Evolutionary conservation across 2,888 invertebrate species (phyloP).

Genomic region (Cacoxenus indagator): DNA sequence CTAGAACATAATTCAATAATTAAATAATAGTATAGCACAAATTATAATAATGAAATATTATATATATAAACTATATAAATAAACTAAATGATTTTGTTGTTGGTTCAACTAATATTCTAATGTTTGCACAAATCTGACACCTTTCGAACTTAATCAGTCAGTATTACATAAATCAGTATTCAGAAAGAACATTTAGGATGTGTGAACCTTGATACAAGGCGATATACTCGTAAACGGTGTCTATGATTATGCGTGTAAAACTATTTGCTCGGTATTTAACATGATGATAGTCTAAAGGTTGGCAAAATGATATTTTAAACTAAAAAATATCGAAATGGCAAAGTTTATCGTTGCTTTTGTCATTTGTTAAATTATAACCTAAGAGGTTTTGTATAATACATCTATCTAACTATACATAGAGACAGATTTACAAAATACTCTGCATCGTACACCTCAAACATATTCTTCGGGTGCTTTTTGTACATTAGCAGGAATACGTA

Average conservation of each 20-base stretch:
- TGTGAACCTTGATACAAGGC: constrained; percentile 71
- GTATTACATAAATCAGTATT: background rate
- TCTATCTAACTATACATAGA: constrained; percentile 6
- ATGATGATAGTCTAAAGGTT: constrained; percentile 1
- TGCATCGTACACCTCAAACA: constrained; percentile 73
- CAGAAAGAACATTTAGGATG: constrained; percentile 36
- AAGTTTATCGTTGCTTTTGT: too few relatives aligned
- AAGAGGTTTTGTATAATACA: background rate
- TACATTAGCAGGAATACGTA: constrained; percentile 82
- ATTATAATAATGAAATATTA: background rate
- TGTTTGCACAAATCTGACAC: constrained; percentile 23
- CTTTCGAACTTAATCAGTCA: constrained; percentile 7
- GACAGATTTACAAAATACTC: constrained; percentile 5
- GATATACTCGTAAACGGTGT: constrained; percentile 39
- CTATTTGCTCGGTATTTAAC: constrained; percentile 32
- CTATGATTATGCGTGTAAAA: constrained; percentile 26
- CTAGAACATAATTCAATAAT: constrained; percentile 19
- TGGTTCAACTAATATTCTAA: constrained; percentile 20
- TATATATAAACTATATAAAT: background rate
- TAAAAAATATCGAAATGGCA: constrained; percentile 55
- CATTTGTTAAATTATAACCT: background rate
- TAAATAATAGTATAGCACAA: constrained; percentile 58
- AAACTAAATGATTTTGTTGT: background rate
- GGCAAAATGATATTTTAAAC: background rate
- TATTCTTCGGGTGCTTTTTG: constrained; percentile 92